These are phyloP conservation scores for Agonopterix subpropinquella DNA, from an alignment of 2,888 invertebrate genomes.

Conservation along the genomic window DNA sequence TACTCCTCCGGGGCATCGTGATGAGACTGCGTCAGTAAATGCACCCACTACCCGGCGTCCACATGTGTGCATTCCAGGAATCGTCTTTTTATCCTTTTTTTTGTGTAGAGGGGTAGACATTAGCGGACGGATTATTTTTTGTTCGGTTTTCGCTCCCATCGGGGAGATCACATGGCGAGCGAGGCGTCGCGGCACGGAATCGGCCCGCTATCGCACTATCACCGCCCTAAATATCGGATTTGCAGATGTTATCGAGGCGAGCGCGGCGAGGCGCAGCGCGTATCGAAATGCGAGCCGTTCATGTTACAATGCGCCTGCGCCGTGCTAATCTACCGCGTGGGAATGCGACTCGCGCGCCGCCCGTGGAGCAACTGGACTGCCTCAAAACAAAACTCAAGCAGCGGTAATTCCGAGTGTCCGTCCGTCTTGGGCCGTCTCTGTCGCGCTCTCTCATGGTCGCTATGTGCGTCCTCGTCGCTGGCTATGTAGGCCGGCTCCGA, in stretches of 20 bases:
- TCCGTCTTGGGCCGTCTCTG: conserved; percentile 15
- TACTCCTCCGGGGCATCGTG: conserved; percentile 68
- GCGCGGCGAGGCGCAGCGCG: conserved; percentile 50
- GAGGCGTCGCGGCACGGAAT: conserved; percentile 40
- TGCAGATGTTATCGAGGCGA: conserved; percentile 61
- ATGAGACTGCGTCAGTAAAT: conserved; percentile 45
- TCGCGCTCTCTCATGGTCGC: conserved; percentile 21
- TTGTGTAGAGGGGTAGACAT: conserved; percentile 63
- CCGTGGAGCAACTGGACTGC: conserved; percentile 50
- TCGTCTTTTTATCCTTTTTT: conserved; percentile 65
- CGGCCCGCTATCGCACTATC: conserved; percentile 58
- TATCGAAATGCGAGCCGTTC: conserved; percentile 53
- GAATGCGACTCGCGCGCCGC: conserved; percentile 50
- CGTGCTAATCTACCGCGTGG: conserved; percentile 9
- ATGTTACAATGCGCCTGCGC: conserved; percentile 34
- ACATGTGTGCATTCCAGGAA: conserved; percentile 72
- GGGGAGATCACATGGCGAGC: conserved; percentile 60
- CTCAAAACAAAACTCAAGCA: conserved; percentile 63
- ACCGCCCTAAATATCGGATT: conserved; percentile 62
- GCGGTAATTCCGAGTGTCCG: conserved; percentile 62
- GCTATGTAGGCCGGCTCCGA: conserved; percentile 46
- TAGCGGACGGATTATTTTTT: conserved; percentile 54
- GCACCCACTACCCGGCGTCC: conserved; percentile 57
- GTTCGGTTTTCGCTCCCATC: conserved; percentile 52
- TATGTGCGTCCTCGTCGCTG: conserved; percentile 31